These are phyloP conservation scores for Octopus sinensis DNA, from an alignment of 1,140 invertebrate genomes.

Conservation along the genomic window DNA sequence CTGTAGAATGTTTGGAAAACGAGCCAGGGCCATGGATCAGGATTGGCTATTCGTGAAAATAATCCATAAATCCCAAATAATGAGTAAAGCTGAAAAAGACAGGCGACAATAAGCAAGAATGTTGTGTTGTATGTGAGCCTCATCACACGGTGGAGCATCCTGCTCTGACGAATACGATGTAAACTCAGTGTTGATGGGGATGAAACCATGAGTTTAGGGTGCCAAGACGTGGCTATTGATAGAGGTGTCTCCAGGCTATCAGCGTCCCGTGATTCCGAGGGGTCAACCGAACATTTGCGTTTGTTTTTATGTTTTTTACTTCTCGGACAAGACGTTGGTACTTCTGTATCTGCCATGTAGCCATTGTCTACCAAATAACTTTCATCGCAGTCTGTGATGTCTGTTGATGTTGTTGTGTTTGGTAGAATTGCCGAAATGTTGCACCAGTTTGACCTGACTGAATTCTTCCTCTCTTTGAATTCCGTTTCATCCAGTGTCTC, in stretches of 20 bases:
- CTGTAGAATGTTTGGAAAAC: slow-evolving; percentile 14
- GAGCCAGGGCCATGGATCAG: slow-evolving; percentile 17
- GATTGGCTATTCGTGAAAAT: slow-evolving; percentile 11
- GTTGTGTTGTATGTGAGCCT: slow-evolving; percentile 9
- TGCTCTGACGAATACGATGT: slow-evolving; percentile 11
- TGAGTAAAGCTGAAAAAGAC: slow-evolving; percentile 16
- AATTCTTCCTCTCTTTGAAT: neutral
- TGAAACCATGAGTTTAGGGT: neutral
- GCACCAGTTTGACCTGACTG: neutral
- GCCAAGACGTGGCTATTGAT: neutral
- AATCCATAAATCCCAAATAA: slow-evolving; percentile 16
- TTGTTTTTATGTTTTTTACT: neutral
- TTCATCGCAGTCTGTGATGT: neutral
- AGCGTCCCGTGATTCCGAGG: neutral
- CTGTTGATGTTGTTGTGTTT: neutral
- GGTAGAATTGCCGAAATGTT: neutral
- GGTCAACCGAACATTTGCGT: slow-evolving; percentile 6
- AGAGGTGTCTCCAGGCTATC: neutral
- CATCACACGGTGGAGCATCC: slow-evolving; percentile 14
- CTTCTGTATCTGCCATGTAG: slow-evolving; percentile 18
- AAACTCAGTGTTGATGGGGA: slow-evolving; percentile 14
- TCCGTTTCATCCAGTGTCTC: neutral
- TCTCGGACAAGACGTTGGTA: neutral
- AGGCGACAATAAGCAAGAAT: slow-evolving; percentile 10
- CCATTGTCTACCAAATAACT: slow-evolving; percentile 9